Evolutionary conservation across 1,140 invertebrate species (phyloP).

Genomic region (Pteromalus puparum): DNA sequence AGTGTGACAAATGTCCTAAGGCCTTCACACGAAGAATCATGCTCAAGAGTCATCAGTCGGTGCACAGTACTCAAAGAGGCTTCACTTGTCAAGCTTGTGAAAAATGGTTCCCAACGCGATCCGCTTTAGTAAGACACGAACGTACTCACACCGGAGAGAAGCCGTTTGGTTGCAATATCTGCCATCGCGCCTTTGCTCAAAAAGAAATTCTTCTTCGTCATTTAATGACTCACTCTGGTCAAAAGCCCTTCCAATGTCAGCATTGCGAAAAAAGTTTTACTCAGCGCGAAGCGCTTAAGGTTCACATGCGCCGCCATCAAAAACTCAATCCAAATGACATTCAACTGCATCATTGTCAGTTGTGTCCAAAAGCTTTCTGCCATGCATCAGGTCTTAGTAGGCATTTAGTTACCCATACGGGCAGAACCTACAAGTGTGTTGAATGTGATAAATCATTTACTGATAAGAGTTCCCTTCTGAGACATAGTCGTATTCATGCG

Average conservation of each 20-base stretch:
- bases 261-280: conserved; percentile 85
- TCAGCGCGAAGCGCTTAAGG: conserved; percentile 80
- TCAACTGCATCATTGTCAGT: conserved; percentile 80
- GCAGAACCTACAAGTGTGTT: conserved; percentile 80
- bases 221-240: conserved; percentile 89
- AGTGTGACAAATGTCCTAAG: conserved; percentile 77
- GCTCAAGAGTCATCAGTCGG: conserved; percentile 78
- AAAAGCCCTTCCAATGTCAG: conserved; percentile 87
- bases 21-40: conserved; percentile 77
- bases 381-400: conserved; percentile 82
- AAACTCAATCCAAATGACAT: conserved; percentile 77
- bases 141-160: conserved; percentile 85
- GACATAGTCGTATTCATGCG: conserved; percentile 77
- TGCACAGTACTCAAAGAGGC: conserved; percentile 78
- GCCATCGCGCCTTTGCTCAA: conserved; percentile 84
- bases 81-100: conserved; percentile 83
- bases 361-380: conserved; percentile 83
- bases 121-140: conserved; percentile 86
- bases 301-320: conserved; percentile 80
- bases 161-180: conserved; percentile 85
- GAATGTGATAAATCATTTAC: conserved; percentile 82
- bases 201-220: conserved; percentile 89
- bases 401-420: conserved; percentile 82
- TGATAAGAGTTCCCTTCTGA: conserved; percentile 81
- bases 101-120: conserved; percentile 87